Conservation (phyloP, 2,888 invertebrate genomes). For the Cephus rjabovi region DNA sequence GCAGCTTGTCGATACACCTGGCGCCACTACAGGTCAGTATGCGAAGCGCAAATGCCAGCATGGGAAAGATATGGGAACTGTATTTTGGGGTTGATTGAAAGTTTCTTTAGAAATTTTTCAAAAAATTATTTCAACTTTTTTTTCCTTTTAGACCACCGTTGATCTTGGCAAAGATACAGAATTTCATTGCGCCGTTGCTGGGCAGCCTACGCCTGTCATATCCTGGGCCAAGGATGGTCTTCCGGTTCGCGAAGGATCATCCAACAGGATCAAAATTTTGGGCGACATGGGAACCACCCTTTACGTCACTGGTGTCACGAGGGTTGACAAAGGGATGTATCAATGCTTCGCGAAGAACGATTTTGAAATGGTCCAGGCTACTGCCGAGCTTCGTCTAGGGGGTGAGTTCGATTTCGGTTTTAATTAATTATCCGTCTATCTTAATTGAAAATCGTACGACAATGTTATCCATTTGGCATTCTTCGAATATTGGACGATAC, state of each 20-base stretch:
- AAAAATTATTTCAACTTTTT: conserved; percentile 26
- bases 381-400: conserved; percentile 83
- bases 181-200: conserved; percentile 89
- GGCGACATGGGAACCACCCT: conserved; percentile 60
- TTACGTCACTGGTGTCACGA: conserved; percentile 71
- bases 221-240: conserved; percentile 69
- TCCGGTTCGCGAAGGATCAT: conserved; percentile 63
- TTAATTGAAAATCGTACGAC: neutral
- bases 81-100: neutral
- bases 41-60: neutral
- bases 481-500: neutral
- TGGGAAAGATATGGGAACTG: neutral
- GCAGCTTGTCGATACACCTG: conserved; percentile 60
- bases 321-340: conserved; percentile 90
- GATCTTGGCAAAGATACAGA: conserved; percentile 87
- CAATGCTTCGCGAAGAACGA: conserved; percentile 90
- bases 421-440: neutral
- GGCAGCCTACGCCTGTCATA: conserved; percentile 75
- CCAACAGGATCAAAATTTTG: conserved; percentile 58
- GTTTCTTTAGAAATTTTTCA: neutral
- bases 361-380: conserved; percentile 86
- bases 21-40: conserved; percentile 61
- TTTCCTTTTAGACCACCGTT: conserved; percentile 77
- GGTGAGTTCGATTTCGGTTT: conserved; percentile 68
- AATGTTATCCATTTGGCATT: neutral